Evolutionary conservation across 1,140 invertebrate genomes (phyloP), one percentile per base, ranked within the genome.

Genomic region (Drosophila asahinai): DNA sequence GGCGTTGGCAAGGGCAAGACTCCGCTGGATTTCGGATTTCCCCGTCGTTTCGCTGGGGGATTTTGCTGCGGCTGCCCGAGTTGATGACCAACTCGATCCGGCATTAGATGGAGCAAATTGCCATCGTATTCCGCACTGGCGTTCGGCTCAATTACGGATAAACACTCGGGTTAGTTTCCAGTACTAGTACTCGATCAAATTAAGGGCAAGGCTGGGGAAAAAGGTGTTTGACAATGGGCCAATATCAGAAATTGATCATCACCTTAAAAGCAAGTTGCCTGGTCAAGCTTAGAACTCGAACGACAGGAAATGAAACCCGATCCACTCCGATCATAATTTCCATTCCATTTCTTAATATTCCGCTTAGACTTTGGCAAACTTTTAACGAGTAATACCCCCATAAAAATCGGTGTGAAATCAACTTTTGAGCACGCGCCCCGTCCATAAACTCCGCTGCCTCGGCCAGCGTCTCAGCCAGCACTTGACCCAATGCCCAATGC

Each of bases 401-500:
- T 36, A 61, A 71, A 77, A 77, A 72, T 47, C 48, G 54, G 77
- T 79, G 65, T 65, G 77, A 81, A 89, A 84, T 81, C 78, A 72
- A 59, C 48, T 62, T 55, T 38, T 66, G 61, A 68, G 80, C 86
- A 91, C 86, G 82, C 86, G 86, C 82, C 79, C 59, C 57, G 38
- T 49, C 27, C 17, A 59, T 49, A 72, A 48, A 42, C 19, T 36
- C 49, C 36, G 27, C 52, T 59, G 38, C 45, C 62, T 54, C 51
- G 8, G 65, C 59, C 76, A 36, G 38, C 64, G 57, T 67, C 62
- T 71, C 77, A 66, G 84, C 80, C 86, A 89, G 86, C 86, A 90
- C 86, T 89, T 89, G 86, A 89, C 86, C 86, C 81, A 89, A 86
- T 82, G 86, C 86, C 86, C 81, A 89, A 86, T 82, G 86, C 71